These are phyloP conservation scores for Brotogeris chrysoptera DNA, from an alignment of 2,797 vertebrate genomes.

Conservation along the genomic window DNA sequence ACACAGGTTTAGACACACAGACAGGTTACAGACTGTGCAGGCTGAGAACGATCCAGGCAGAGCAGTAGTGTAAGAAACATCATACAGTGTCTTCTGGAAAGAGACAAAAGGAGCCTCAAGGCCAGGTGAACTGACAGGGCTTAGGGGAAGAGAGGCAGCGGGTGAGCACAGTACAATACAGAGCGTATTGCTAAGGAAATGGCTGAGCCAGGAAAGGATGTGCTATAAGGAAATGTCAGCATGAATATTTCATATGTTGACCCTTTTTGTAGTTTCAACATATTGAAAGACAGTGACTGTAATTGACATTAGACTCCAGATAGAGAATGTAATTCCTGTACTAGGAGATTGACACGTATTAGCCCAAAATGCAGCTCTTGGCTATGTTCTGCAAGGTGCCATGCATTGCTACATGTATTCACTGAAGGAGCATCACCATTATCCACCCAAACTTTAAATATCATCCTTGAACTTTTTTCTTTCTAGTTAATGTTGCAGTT, in stretches of 20 bases:
- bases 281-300: constrained; percentile 29
- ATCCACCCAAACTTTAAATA: constrained; percentile 12
- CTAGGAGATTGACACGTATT: neutral
- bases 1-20: neutral
- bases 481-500: constrained; percentile 4
- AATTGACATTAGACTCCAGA: neutral
- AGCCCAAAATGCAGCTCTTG: constrained; percentile 6
- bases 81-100: neutral
- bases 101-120: neutral
- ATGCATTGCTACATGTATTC: neutral
- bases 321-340: constrained; percentile 10
- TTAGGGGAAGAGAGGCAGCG: neutral
- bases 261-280: constrained; percentile 29
- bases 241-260: constrained; percentile 67
- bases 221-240: constrained; percentile 54
- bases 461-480: neutral
- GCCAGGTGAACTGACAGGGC: neutral
- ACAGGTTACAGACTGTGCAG: neutral
- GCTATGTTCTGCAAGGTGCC: constrained; percentile 14
- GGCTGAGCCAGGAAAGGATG: neutral
- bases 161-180: neutral
- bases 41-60: neutral
- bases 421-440: neutral
- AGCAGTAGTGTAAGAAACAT: neutral
- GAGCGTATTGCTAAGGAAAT: neutral